Percentiles rank a stretch among this genome's conserved stretches.
These are phyloP conservation scores for Lophius piscatorius DNA, from an alignment of 2,113 vertebrate species.

Conservation along the genomic window DNA sequence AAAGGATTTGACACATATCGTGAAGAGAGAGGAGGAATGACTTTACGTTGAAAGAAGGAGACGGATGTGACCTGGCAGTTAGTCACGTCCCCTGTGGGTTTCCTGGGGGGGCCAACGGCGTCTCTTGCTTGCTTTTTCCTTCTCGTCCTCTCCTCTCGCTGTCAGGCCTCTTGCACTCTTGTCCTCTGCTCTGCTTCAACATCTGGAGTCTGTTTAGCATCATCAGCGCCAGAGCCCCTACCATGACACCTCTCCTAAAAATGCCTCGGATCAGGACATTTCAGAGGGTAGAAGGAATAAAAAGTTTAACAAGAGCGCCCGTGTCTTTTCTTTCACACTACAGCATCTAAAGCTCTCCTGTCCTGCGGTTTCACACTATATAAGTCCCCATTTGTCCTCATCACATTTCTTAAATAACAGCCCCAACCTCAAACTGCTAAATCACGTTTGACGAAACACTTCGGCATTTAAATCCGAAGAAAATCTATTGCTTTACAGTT, in stretches of 20 bases:
- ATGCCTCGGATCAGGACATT: conserved; percentile 39
- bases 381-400: conserved; percentile 22
- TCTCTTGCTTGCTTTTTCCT: conserved; percentile 23
- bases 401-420: conserved; percentile 15
- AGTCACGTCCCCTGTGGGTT: conserved; percentile 63
- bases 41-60: conserved; percentile 69
- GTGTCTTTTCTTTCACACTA: not conserved
- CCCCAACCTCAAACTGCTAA: conserved; percentile 25
- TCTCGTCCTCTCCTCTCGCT: conserved; percentile 19
- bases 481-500: conserved; percentile 24
- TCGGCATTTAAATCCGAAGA: conserved; percentile 26
- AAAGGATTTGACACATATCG: conserved; percentile 44
- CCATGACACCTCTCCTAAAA: conserved; percentile 65
- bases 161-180: conserved; percentile 48
- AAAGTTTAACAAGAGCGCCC: conserved; percentile 3
- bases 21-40: conserved; percentile 46
- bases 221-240: conserved; percentile 51
- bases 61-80: conserved; percentile 68
- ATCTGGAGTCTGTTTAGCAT: conserved; percentile 79
- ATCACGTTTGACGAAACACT: conserved; percentile 38
- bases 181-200: conserved; percentile 66
- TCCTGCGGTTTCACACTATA: conserved; percentile 16
- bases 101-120: conserved; percentile 31
- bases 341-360: not conserved
- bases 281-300: conserved; percentile 5